Base-by-base conservation (phyloP, 2,113 vertebrate genomes). In the Neodon shergylaensis region DNA sequence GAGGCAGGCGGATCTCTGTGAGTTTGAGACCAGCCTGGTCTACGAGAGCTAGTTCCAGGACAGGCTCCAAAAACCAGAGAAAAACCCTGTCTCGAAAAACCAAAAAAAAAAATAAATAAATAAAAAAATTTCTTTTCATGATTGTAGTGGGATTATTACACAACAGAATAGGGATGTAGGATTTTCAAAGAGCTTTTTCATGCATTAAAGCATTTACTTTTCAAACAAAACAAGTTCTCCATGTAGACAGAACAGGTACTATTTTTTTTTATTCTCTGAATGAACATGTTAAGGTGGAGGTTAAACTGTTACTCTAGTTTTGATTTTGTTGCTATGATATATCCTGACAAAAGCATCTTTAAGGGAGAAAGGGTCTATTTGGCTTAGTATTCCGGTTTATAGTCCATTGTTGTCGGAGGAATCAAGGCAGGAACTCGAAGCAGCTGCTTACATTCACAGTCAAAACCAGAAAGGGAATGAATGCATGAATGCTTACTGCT, bases 201-300 rank as follows among this genome's bases (percentile, higher is more conserved):
- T 47, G 68, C 44, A 86, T 65, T 65, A 58, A 72, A 33, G 66
- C n/a, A 54, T 82, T 90, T 90, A 88, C 92, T 66, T 87, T 36
- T 92, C 44, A 86, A 77, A 26, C 10, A 90, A 83, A 54, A 54
- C 52, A 54, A 54, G 28, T 68, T 72, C 47, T 90, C 73, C 44
- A 39, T 44, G 82, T 70, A 74, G 14, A 92, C 7, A 90, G 74
- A 68, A 88, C 9, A 90, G 76, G 77, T 8, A 91, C 88, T 39
- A 74, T 47, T 78, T 47, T 94, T 86, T 47, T 94, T 86, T n/a
- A 49, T 73, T 84, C 63, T 61, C 65, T 61, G 52, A 91, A 84
- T 76, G 21, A 96, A 12, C 58, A 47, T 70, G 26, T 5, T 78
- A 70, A 83, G n/a, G 13, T 65, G 12, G 26, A 84, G 28, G 61